These are phyloP conservation scores for Gadus chalcogrammus DNA, from an alignment of 2,113 vertebrate species.

Conservation along the genomic window DNA sequence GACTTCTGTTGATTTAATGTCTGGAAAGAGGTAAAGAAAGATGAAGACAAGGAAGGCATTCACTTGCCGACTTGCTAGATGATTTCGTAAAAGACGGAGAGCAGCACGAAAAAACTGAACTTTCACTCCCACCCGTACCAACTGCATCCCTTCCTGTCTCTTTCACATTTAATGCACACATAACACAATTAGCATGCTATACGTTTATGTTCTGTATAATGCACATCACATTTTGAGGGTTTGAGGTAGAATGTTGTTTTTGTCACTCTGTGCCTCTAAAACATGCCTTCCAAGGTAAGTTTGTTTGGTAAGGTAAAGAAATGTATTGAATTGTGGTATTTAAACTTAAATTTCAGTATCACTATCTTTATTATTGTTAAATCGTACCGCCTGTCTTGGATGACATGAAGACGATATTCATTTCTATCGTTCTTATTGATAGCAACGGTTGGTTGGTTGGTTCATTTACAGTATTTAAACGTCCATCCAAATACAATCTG, in stretches of 20 bases:
- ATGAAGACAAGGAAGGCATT: too few species aligned
- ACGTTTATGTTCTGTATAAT: not conserved
- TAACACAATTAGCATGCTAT: not conserved
- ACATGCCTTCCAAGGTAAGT: constrained; percentile 41
- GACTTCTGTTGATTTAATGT: too few species aligned
- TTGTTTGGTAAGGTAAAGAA: constrained; percentile 46
- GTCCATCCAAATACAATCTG: too few species aligned
- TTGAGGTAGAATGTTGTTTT: not conserved
- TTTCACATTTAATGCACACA: too few species aligned
- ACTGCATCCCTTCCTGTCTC: not conserved
- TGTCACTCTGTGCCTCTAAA: not conserved
- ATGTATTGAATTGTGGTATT: not conserved
- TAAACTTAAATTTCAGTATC: not conserved
- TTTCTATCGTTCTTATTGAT: too few species aligned
- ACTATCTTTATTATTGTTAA: too few species aligned
- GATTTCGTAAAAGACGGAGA: not conserved
- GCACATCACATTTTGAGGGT: not conserved
- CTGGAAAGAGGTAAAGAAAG: too few species aligned
- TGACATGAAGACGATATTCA: too few species aligned
- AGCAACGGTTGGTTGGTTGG: too few species aligned
- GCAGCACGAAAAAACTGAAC: constrained; percentile 54
- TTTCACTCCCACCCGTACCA: constrained; percentile 42
- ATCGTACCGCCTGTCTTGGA: too few species aligned
- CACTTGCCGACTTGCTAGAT: not conserved
- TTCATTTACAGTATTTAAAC: too few species aligned